Conservation (phyloP, 2,113 vertebrate genomes). For the Mus pahari region DNA sequence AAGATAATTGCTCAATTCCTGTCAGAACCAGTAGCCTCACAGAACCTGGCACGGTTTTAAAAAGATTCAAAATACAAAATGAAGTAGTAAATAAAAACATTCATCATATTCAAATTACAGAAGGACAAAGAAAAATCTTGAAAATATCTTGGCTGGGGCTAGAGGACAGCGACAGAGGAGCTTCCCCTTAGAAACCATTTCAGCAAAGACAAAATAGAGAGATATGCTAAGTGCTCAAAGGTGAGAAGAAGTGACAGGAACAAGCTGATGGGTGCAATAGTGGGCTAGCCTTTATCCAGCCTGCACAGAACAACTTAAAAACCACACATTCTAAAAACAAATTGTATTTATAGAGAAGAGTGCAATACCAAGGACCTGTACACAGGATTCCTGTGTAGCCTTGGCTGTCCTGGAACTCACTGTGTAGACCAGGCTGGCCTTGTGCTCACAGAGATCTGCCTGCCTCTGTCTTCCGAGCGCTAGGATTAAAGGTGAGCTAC, state of each 20-base stretch:
- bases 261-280: not conserved
- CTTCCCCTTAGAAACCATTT: not conserved
- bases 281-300: not conserved
- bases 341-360: not conserved
- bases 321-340: not conserved
- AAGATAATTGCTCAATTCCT: not conserved
- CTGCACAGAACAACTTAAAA: not conserved
- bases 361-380: not conserved
- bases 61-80: not conserved
- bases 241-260: not conserved
- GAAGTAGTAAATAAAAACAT: not conserved
- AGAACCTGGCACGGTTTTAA: not conserved
- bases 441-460: too few relatives aligned
- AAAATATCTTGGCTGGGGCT: not conserved
- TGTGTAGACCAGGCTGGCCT: not conserved
- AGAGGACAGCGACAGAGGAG: not conserved
- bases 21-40: not conserved
- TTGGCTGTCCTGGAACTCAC: not conserved
- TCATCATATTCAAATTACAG: not conserved
- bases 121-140: not conserved
- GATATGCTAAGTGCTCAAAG: not conserved
- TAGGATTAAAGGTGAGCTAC: not conserved
- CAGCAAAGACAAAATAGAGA: not conserved
- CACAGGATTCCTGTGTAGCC: not conserved
- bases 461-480: not conserved